Percentiles rank a stretch among this genome's conserved stretches.
These are phyloP conservation scores for Acrocephalus arundinaceus DNA, from an alignment of 2,113 vertebrate species.

Conservation along the genomic window DNA sequence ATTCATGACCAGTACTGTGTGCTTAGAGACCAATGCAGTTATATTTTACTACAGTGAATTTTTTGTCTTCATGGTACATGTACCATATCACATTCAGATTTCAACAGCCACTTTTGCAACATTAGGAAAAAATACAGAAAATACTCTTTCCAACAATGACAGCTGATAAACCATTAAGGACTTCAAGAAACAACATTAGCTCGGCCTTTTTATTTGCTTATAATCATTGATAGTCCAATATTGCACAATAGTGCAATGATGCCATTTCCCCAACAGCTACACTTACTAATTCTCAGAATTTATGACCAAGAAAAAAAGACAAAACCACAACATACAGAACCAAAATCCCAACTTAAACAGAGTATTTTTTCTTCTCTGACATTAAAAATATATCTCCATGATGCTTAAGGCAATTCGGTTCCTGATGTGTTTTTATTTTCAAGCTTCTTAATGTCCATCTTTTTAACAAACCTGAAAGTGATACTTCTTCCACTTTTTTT, in stretches of 20 bases:
- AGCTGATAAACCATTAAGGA: background rate
- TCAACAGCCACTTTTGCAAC: background rate
- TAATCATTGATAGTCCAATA: background rate
- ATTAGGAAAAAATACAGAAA: background rate
- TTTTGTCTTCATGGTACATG: background rate
- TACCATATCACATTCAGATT: background rate
- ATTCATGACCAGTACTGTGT: background rate
- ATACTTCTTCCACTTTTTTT: background rate
- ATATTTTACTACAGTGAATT: background rate
- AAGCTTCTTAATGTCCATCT: background rate
- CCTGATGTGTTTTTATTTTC: background rate
- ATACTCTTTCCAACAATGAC: background rate
- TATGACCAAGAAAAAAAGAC: background rate
- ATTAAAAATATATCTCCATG: background rate
- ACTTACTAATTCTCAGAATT: background rate
- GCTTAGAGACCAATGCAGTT: background rate
- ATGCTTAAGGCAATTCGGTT: background rate
- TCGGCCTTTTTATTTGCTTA: background rate
- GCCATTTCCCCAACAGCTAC: background rate
- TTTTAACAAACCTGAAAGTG: background rate
- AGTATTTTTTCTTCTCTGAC: background rate
- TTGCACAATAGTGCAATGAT: background rate
- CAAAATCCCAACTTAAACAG: background rate
- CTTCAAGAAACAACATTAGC: background rate
- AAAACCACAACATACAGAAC: background rate